Base-by-base conservation (phyloP, 2,888 invertebrate species). In the Cheilosia vernalis region DNA sequence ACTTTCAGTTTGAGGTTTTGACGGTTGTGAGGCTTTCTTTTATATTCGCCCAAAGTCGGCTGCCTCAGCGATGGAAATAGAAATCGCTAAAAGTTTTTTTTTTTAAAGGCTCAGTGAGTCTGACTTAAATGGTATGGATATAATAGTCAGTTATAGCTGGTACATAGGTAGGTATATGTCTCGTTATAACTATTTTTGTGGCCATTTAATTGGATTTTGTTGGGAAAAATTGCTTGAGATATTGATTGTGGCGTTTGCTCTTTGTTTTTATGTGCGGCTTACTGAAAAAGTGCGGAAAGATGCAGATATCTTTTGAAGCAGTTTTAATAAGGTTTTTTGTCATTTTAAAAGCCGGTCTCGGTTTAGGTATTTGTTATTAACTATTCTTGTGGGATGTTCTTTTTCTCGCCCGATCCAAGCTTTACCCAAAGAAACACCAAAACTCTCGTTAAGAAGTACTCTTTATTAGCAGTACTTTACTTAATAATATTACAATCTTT, bases 21-120 rank as follows among this genome's bases (percentile, higher is more conserved):
- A 49, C 21, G 60, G 47, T 53, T 33, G 66, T 19, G 66, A 47
- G 81, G 76, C 81, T 81, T 81, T 81, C 81, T 81, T 49, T 81
- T 81, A 21, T 10, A 40, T 44, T 7, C 37, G 56, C 66, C 49
- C 24, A 58, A 56, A 64, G 72, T 30, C 47, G 69, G 37, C 24
- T 49, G 66, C 21, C 24, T 63, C 67, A 6, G 24, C 42, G 10
- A 49, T 42, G 15, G 27, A 55, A 49, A 37, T 69, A 19, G 47
- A 37, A 77, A 70, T 24, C 21, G 6, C 15, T 24, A 55, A 30
- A 17, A 27, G 40, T 67, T 49, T 61, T 42, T 70, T 56, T 49
- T 30, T 9, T 30, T 9, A 30, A 70, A 66, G 51, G 44, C 73
- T 79, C 79, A 73, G 15, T 79, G 66, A 63, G 47, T 49, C 7